Evolutionary conservation across 2,113 vertebrate species (phyloP).

Genomic region (Lucifuga dentata): DNA sequence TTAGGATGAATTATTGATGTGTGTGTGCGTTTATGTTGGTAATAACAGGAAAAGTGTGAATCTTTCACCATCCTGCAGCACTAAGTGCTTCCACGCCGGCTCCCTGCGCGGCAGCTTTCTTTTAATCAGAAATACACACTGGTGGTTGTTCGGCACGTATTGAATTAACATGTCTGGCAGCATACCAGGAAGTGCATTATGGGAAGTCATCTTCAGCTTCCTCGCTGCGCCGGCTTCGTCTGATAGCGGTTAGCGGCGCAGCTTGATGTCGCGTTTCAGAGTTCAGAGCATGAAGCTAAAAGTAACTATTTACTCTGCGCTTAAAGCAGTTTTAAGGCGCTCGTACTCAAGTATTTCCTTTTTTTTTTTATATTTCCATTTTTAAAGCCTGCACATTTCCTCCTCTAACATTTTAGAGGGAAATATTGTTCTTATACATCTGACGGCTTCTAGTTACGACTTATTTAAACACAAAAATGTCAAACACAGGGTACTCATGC

Average conservation of each 20-base stretch:
- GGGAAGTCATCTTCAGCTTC: conserved; percentile 17
- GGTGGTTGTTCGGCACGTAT: not conserved
- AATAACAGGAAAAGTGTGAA: conserved; percentile 56
- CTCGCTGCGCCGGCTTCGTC: conserved; percentile 1
- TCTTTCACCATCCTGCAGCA: conserved; percentile 43
- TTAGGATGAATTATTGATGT: conserved; percentile 60
- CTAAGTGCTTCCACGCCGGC: conserved; percentile 31
- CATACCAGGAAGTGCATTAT: conserved; percentile 60
- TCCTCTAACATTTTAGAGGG: too few species aligned
- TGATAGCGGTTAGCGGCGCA: conserved; percentile 24
- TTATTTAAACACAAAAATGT: too few species aligned
- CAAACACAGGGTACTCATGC: too few species aligned
- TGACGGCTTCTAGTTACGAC: too few species aligned
- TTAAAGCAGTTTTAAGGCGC: too few species aligned
- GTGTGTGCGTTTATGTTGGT: conserved; percentile 45
- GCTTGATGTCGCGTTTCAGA: not conserved
- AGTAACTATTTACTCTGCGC: too few species aligned
- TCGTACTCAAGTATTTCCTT: too few species aligned
- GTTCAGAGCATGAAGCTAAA: too few species aligned
- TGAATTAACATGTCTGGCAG: conserved; percentile 43
- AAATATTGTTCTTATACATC: too few species aligned
- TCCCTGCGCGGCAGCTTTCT: conserved; percentile 32
- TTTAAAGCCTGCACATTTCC: too few species aligned
- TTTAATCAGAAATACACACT: conserved; percentile 49
- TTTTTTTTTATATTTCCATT: too few species aligned